phyloP scores from a whole-genome alignment of 2,888 invertebrate genomes.

The Agonopterix alstromeriana region DNA sequence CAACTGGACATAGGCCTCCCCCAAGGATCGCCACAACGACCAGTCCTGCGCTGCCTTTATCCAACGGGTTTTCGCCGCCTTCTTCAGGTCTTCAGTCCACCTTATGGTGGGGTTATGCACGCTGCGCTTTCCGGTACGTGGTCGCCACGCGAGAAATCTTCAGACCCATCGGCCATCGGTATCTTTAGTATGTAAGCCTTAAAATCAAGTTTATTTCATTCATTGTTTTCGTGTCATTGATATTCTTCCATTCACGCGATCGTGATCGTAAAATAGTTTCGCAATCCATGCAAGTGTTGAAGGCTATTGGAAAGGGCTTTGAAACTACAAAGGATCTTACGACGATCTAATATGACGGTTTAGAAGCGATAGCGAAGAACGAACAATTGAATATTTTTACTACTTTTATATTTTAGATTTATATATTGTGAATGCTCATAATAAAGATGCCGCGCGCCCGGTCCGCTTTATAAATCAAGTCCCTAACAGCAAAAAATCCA shows the following conservation, averaged over 20 bases:
- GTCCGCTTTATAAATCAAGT: too few species aligned
- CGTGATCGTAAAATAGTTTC: constrained; percentile 1
- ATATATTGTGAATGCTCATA: too few species aligned
- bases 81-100: background rate
- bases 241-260: constrained; percentile 16
- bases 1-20: too few species aligned
- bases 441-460: too few species aligned
- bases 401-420: too few species aligned
- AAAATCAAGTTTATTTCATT: constrained; percentile 33
- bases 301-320: constrained; percentile 5
- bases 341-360: background rate
- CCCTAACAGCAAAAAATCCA: too few species aligned
- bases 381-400: too few species aligned
- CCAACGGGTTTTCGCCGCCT: too few species aligned
- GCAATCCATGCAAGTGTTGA: background rate
- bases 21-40: too few species aligned
- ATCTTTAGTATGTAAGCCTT: constrained; percentile 8
- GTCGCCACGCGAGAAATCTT: background rate
- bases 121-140: background rate
- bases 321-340: constrained; percentile 1
- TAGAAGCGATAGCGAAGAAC: too few species aligned
- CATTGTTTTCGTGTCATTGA: constrained; percentile 36
- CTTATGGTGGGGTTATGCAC: background rate
- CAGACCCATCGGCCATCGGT: too few species aligned
- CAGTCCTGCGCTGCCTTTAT: too few species aligned